A percentile compares a stretch with the other conserved stretches of the same genome.
These are phyloP conservation scores for Palythoa heliodiscus DNA, from an alignment of 92 coral and sea anemone genomes.

Conservation along the genomic window DNA sequence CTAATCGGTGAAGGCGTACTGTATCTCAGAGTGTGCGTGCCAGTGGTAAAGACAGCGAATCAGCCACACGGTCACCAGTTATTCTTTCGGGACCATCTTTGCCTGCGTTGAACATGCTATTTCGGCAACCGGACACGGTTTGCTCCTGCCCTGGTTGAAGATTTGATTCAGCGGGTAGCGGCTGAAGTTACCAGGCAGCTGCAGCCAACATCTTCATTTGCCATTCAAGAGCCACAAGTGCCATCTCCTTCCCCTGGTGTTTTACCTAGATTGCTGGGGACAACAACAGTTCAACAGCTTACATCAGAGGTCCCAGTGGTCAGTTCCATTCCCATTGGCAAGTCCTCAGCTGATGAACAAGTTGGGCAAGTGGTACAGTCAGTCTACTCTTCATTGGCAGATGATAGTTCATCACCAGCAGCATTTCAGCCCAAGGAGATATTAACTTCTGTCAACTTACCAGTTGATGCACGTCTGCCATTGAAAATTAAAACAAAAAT, in stretches of 20 bases:
- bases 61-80: not conserved
- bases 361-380: constrained; percentile 24
- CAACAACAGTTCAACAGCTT: not conserved
- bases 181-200: constrained; percentile 35
- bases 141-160: constrained; percentile 16
- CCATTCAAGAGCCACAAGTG: not conserved
- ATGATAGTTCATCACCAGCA: constrained; percentile 27
- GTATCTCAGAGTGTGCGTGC: constrained; percentile 12
- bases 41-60: not conserved
- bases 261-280: not conserved
- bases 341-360: constrained; percentile 12
- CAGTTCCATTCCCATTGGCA: constrained; percentile 18
- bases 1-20: constrained; percentile 10
- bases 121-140: constrained; percentile 1
- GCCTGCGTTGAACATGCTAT: not conserved
- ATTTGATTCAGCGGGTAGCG: not conserved
- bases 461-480: constrained; percentile 46
- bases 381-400: constrained; percentile 46
- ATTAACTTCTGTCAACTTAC: constrained; percentile 39
- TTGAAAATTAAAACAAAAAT: constrained; percentile 47
- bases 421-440: constrained; percentile 31
- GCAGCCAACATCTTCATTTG: constrained; percentile 25
- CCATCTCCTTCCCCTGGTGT: constrained; percentile 25
- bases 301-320: constrained; percentile 34
- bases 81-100: not conserved